Evolutionary conservation across 2,797 vertebrate species (phyloP).

Genomic region (Peromyscus melanophrys): DNA sequence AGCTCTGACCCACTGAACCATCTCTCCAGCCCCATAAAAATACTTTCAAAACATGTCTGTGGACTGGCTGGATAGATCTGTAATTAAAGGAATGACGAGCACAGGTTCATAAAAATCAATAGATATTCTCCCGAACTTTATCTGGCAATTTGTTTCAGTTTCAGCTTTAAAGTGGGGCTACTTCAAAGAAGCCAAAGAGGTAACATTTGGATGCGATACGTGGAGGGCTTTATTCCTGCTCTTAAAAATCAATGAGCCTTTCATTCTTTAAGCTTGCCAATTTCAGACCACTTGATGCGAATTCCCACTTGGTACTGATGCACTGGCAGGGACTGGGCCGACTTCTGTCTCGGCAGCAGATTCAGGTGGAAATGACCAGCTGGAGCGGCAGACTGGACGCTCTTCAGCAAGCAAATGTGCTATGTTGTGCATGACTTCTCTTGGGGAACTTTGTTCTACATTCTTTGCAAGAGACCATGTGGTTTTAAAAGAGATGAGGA

Average conservation of each 20-base stretch:
- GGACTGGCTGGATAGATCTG: background rate
- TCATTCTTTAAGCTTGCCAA: conserved; percentile 48
- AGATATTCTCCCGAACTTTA: conserved; percentile 45
- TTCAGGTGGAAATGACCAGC: conserved; percentile 37
- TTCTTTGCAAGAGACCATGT: conserved; percentile 40
- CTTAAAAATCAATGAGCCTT: conserved; percentile 75
- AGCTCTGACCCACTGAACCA: background rate
- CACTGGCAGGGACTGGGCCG: conserved; percentile 4
- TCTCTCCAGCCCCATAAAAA: background rate
- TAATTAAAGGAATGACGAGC: conserved; percentile 53
- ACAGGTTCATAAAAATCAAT: conserved; percentile 39
- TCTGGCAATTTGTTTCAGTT: conserved; percentile 47
- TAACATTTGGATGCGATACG: conserved; percentile 18
- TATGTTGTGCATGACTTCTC: conserved; percentile 34
- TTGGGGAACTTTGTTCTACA: conserved; percentile 26
- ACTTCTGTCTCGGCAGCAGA: background rate
- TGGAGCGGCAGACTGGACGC: background rate
- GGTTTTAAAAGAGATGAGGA: conserved; percentile 48
- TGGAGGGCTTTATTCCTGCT: conserved; percentile 48
- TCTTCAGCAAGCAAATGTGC: background rate
- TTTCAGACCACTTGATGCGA: conserved; percentile 57
- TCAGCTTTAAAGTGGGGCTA: background rate
- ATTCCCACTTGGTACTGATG: background rate
- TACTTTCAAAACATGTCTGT: background rate
- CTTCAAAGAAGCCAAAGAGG: conserved; percentile 21